Conservation (phyloP, 2,797 vertebrate genomes). For the Oophaga sylvatica region DNA sequence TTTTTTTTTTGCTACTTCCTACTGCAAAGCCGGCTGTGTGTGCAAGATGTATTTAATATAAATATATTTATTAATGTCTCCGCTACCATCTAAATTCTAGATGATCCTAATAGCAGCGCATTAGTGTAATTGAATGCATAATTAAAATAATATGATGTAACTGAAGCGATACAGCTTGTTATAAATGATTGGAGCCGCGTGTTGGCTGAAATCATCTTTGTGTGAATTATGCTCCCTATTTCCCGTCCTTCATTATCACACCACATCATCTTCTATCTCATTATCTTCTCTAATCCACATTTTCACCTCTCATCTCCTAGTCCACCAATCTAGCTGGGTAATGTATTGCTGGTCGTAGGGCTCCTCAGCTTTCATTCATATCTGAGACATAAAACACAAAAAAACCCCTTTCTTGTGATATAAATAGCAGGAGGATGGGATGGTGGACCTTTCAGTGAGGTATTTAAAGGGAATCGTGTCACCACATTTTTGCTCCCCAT, state of each 20-base stretch:
- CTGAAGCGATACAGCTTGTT: neutral
- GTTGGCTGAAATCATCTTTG: neutral
- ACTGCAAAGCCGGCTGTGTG: too few species aligned
- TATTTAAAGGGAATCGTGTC: neutral
- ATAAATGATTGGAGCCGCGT: slow-evolving; percentile 1
- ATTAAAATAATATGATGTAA: slow-evolving; percentile 27
- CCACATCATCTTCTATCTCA: slow-evolving; percentile 3
- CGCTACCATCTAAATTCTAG: neutral
- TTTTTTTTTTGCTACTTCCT: too few species aligned
- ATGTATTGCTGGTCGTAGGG: neutral
- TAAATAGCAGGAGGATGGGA: neutral
- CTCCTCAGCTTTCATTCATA: neutral
- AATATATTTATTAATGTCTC: neutral
- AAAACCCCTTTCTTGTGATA: neutral
- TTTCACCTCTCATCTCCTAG: neutral
- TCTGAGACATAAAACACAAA: neutral
- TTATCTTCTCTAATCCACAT: slow-evolving; percentile 10
- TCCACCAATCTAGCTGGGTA: neutral
- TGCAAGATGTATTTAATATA: neutral
- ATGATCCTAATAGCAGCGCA: neutral
- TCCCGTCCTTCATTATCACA: slow-evolving; percentile 5
- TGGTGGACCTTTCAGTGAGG: neutral
- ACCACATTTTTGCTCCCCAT: too few species aligned
- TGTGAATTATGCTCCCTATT: slow-evolving; percentile 6
- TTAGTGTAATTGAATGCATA: slow-evolving; percentile 28